Conservation (phyloP, 2,888 invertebrate genomes). For the Cerastoderma edule region DNA sequence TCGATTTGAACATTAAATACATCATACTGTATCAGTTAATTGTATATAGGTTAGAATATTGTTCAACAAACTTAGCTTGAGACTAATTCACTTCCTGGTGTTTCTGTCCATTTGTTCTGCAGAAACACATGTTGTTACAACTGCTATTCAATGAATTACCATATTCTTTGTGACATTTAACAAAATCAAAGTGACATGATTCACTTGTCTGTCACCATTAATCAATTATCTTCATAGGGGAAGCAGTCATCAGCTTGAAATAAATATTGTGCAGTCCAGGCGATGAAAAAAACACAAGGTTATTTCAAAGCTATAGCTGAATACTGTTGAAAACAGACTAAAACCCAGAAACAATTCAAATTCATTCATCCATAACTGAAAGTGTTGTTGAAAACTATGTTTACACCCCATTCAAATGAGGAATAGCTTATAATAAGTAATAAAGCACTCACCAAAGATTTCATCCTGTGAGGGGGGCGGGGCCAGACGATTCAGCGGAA, state of each 20-base stretch:
- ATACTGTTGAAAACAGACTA: not conserved
- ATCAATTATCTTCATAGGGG: too few relatives aligned
- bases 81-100: too few relatives aligned
- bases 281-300: not conserved
- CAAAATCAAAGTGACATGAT: too few relatives aligned
- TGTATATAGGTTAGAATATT: not conserved
- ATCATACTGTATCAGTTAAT: not conserved
- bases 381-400: too few relatives aligned
- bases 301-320: not conserved
- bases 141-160: too few relatives aligned
- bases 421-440: not conserved
- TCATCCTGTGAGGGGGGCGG: conserved; percentile 84
- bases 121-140: too few relatives aligned
- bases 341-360: not conserved
- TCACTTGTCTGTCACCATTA: too few relatives aligned
- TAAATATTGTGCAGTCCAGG: too few relatives aligned
- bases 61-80: not conserved
- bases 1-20: not conserved
- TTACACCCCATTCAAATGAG: too few relatives aligned
- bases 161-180: too few relatives aligned
- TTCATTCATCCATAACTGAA: not conserved
- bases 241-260: too few relatives aligned
- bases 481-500: conserved; percentile 84
- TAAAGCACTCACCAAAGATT: conserved; percentile 83
- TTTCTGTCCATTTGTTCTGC: too few relatives aligned